These are phyloP conservation scores for Benitochromis conjunctus DNA, from an alignment of 2,113 vertebrate genomes.

Conservation along the genomic window DNA sequence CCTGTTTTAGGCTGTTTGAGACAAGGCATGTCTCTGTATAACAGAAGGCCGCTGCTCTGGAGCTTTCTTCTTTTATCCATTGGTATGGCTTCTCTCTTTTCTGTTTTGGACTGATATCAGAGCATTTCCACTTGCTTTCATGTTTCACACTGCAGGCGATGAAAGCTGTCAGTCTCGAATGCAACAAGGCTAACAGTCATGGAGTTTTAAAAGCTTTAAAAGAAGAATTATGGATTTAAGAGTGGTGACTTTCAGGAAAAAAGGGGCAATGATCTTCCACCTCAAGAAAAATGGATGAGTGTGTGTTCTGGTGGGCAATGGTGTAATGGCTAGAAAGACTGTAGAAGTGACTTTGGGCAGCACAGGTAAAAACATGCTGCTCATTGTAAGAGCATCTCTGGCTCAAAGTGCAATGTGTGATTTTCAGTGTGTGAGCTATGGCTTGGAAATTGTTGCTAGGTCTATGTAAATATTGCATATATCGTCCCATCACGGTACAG, in stretches of 20 bases:
- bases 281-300: conserved; percentile 23
- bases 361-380: neutral
- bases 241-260: conserved; percentile 1
- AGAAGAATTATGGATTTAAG: conserved; percentile 41
- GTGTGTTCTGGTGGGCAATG: neutral
- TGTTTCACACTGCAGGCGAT: conserved; percentile 26
- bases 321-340: neutral
- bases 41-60: neutral
- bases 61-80: conserved; percentile 25
- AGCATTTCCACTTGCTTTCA: conserved; percentile 56
- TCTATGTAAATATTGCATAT: neutral
- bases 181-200: conserved; percentile 58
- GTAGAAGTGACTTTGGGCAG: neutral
- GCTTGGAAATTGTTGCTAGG: neutral
- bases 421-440: neutral
- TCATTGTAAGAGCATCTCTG: neutral
- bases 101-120: conserved; percentile 61
- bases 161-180: conserved; percentile 38
- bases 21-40: conserved; percentile 37
- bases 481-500: neutral
- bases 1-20: neutral
- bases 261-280: conserved; percentile 39
- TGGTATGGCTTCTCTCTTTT: neutral
- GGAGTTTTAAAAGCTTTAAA: conserved; percentile 24
- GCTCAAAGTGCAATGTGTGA: neutral